Conservation (phyloP, 2,797 vertebrate species). For the Lophius americanus region DNA sequence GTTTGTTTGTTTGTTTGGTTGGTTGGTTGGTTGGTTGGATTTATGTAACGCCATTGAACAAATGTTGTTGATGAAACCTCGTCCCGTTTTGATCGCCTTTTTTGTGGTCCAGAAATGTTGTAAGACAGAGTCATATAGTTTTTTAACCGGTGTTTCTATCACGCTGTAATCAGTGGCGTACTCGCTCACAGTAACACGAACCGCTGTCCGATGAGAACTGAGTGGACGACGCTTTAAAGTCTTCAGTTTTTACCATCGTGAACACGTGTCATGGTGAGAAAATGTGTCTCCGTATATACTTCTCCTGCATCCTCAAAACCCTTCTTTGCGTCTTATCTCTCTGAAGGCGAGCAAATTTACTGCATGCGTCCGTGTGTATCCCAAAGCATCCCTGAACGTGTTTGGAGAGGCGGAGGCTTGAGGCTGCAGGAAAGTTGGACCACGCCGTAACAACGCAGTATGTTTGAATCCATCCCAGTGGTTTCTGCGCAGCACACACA, state of each 20-base stretch:
- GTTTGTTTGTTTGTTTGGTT: conserved; percentile 68
- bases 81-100: conserved; percentile 69
- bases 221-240: conserved; percentile 36
- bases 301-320: conserved; percentile 53
- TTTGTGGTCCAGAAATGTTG: conserved; percentile 66
- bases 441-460: conserved; percentile 10
- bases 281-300: conserved; percentile 38
- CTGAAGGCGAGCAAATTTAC: conserved; percentile 40
- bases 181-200: conserved; percentile 44
- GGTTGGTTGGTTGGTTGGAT: conserved; percentile 66
- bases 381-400: conserved; percentile 55
- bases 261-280: conserved; percentile 40
- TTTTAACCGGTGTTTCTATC: conserved; percentile 69
- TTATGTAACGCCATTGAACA: conserved; percentile 57
- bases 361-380: conserved; percentile 66
- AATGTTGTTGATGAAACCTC: conserved; percentile 60
- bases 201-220: conserved; percentile 44
- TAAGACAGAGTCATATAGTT: conserved; percentile 73
- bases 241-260: conserved; percentile 40
- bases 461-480: conserved; percentile 24
- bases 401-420: conserved; percentile 50
- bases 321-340: conserved; percentile 47
- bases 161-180: conserved; percentile 47
- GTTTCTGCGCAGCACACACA: conserved; percentile 51
- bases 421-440: conserved; percentile 50